These are phyloP conservation scores for Pseudomyrmex dendroicus DNA, from an alignment of 1,140 invertebrate species.

Conservation along the genomic window DNA sequence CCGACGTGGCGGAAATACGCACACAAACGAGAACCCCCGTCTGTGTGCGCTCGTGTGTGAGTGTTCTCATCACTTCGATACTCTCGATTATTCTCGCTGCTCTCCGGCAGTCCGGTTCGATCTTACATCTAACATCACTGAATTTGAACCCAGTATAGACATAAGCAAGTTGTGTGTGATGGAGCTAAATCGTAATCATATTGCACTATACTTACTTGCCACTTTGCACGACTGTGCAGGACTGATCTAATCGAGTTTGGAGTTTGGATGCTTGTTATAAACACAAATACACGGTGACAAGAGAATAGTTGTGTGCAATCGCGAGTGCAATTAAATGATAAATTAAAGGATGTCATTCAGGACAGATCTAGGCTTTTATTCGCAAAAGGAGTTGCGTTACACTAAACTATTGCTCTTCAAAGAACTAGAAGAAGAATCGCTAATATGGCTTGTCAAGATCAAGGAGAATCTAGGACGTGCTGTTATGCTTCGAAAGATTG, in stretches of 20 bases:
- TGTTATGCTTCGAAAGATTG: conserved; percentile 89
- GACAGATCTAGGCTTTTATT: conserved; percentile 1
- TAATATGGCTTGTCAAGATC: conserved; percentile 87
- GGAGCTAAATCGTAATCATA: conserved; percentile 51
- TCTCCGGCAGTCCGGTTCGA: too few relatives aligned
- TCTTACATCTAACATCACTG: too few relatives aligned
- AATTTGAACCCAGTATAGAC: background rate
- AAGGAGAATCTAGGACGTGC: conserved; percentile 89
- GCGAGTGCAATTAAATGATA: background rate
- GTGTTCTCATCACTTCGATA: too few relatives aligned
- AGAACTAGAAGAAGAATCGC: conserved; percentile 88
- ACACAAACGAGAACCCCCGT: too few relatives aligned
- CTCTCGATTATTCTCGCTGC: too few relatives aligned
- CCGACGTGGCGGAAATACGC: too few relatives aligned
- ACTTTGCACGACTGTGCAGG: too few relatives aligned
- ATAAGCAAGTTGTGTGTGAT: conserved; percentile 65
- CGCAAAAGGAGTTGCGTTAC: conserved; percentile 88
- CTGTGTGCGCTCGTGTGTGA: too few relatives aligned
- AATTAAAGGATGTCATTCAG: background rate
- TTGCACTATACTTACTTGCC: conserved; percentile 3
- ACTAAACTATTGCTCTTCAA: conserved; percentile 90
- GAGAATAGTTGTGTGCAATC: conserved; percentile 4
- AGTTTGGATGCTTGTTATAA: background rate
- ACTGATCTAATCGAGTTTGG: background rate
- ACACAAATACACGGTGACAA: background rate